Percentiles rank a stretch among this genome's conserved stretches.
phyloP scores from a whole-genome alignment of 1,140 invertebrate species.

The Drosophila biarmipes region DNA sequence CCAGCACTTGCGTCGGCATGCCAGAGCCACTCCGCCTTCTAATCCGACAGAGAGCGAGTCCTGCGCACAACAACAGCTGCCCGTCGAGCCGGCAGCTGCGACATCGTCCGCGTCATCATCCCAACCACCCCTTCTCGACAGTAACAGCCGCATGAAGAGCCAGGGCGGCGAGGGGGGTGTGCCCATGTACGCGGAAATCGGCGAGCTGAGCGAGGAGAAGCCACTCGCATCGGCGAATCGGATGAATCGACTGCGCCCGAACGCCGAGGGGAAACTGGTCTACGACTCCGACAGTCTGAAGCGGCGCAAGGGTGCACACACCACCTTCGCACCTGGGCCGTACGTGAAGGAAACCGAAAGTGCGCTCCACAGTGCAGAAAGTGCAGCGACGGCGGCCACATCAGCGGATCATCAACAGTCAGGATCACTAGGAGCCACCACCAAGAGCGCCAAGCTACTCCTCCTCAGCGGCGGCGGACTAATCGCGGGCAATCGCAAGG shows the following conservation, averaged over 20 bases:
- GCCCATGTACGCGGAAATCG: conserved; percentile 82
- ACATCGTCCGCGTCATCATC: conserved; percentile 30
- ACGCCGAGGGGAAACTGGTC: conserved; percentile 95
- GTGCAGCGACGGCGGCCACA: conserved; percentile 52
- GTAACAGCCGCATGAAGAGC: not conserved
- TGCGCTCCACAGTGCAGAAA: conserved; percentile 78
- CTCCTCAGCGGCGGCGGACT: conserved; percentile 58
- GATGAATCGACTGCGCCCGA: conserved; percentile 88
- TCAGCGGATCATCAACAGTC: conserved; percentile 10
- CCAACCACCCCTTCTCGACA: conserved; percentile 10
- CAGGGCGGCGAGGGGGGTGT: conserved; percentile 39
- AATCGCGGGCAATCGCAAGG: conserved; percentile 67
- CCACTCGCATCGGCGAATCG: conserved; percentile 82
- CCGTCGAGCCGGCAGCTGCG: conserved; percentile 31
- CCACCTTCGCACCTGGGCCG: conserved; percentile 93
- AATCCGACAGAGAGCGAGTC: conserved; percentile 38
- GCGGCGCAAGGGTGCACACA: conserved; percentile 91
- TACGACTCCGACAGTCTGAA: conserved; percentile 95
- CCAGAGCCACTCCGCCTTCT: conserved; percentile 10
- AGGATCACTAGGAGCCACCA: conserved; percentile 18
- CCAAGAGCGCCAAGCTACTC: conserved; percentile 70
- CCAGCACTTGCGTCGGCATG: conserved; percentile 86
- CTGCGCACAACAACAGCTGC: conserved; percentile 57
- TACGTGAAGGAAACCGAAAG: conserved; percentile 88
- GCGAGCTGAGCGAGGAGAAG: conserved; percentile 76